Conservation (phyloP, 2,888 invertebrate genomes). For the Dermolepida albohirtum region DNA sequence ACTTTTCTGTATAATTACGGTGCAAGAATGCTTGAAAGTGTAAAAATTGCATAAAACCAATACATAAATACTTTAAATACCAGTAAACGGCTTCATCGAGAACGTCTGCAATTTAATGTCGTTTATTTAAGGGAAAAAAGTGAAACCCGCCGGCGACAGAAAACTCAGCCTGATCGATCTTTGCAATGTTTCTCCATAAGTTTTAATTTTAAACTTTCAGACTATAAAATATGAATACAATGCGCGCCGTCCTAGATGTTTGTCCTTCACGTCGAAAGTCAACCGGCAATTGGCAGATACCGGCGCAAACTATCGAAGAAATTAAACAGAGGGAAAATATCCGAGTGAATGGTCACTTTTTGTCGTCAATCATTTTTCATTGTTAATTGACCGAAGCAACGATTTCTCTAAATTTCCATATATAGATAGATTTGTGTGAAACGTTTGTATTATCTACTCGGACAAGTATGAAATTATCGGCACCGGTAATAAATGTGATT, state of each 20-base stretch:
- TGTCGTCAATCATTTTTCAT: slow-evolving; percentile 33
- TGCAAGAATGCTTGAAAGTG: neutral
- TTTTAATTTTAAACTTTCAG: slow-evolving; percentile 21
- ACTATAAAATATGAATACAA: slow-evolving; percentile 37
- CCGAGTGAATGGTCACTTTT: slow-evolving; percentile 11
- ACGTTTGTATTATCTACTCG: slow-evolving; percentile 1
- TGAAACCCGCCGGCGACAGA: slow-evolving; percentile 25
- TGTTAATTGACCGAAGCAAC: slow-evolving; percentile 25
- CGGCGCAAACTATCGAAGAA: slow-evolving; percentile 19
- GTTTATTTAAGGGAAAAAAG: slow-evolving; percentile 33
- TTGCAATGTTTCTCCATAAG: slow-evolving; percentile 24
- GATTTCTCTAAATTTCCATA: slow-evolving; percentile 35
- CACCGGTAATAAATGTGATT: slow-evolving; percentile 13
- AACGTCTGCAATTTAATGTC: slow-evolving; percentile 12
- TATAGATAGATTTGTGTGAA: slow-evolving; percentile 23
- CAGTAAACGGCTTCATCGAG: slow-evolving; percentile 1
- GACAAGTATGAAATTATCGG: slow-evolving; percentile 18
- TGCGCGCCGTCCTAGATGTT: slow-evolving; percentile 22
- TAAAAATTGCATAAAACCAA: slow-evolving; percentile 28
- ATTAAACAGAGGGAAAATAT: slow-evolving; percentile 14
- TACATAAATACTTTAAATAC: slow-evolving; percentile 22
- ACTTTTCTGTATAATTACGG: too few species aligned
- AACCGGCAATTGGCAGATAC: slow-evolving; percentile 9
- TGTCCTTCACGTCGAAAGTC: slow-evolving; percentile 31
- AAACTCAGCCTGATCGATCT: slow-evolving; percentile 10